Evolutionary conservation across 53 echinoderm and acorn worm genomes (phyloP).

Genomic region (Paelopatides confundens): DNA sequence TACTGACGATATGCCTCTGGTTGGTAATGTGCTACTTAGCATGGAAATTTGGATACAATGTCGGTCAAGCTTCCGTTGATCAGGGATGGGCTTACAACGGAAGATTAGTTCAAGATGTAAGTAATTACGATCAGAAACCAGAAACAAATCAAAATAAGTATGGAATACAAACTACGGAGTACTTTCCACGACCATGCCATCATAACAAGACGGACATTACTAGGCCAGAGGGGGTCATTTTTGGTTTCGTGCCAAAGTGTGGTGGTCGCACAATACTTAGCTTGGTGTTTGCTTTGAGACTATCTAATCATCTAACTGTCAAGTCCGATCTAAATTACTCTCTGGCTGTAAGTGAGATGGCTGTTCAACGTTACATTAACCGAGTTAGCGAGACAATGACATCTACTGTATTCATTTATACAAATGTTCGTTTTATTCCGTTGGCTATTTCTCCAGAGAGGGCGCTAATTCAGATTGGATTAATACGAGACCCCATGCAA

Average conservation of each 20-base stretch:
- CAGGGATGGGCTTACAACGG: neutral
- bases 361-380: neutral
- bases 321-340: conserved; percentile 29
- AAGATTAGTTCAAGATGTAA: neutral
- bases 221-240: neutral
- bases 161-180: neutral
- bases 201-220: neutral
- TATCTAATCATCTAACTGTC: neutral
- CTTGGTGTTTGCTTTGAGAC: conserved; percentile 1
- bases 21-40: conserved; percentile 5
- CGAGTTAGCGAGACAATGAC: neutral
- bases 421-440: neutral
- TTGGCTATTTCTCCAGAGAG: neutral
- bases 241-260: neutral
- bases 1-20: conserved; percentile 6
- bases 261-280: conserved; percentile 22
- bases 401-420: neutral
- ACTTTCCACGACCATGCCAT: neutral
- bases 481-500: conserved; percentile 28
- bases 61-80: neutral
- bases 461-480: neutral
- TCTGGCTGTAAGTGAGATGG: neutral
- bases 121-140: neutral
- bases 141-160: neutral
- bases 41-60: conserved; percentile 32